These are phyloP conservation scores for Ichneumon xanthorius DNA, from an alignment of 2,888 invertebrate genomes.

Conservation along the genomic window DNA sequence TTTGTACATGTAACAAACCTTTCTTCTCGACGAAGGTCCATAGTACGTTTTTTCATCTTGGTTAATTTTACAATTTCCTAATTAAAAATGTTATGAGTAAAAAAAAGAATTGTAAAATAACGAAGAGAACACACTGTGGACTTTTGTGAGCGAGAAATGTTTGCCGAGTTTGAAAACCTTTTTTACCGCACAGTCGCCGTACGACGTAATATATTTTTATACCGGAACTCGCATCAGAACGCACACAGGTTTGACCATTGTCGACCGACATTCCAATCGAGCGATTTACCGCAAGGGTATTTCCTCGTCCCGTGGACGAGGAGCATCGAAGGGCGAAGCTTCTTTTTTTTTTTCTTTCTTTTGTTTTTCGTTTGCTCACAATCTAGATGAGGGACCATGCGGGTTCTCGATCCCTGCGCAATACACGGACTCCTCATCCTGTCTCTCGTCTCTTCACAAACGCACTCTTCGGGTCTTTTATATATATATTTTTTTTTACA, in stretches of 20 bases:
- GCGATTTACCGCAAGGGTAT: neutral
- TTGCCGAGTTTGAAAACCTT: too few species aligned
- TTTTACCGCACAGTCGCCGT: too few species aligned
- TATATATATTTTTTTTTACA: constrained; percentile 26
- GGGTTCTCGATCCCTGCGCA: constrained; percentile 30
- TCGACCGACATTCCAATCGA: constrained; percentile 25
- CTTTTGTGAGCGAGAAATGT: too few species aligned
- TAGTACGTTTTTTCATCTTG: too few species aligned
- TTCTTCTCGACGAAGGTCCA: too few species aligned
- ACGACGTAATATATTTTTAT: neutral
- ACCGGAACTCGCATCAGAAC: neutral
- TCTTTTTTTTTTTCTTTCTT: constrained; percentile 36
- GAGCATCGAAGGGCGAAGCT: constrained; percentile 28
- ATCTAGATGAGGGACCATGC: constrained; percentile 17
- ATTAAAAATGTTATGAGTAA: too few species aligned
- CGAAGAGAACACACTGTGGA: too few species aligned
- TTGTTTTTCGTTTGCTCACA: constrained; percentile 40
- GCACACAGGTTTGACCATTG: constrained; percentile 9
- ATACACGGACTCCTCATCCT: constrained; percentile 52
- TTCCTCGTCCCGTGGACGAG: constrained; percentile 8
- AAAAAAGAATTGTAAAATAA: too few species aligned
- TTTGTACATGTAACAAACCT: too few species aligned
- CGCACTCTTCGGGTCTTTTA: constrained; percentile 56
- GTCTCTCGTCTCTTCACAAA: constrained; percentile 55
- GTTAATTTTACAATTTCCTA: too few species aligned